Conservation (phyloP, 2,113 vertebrate species). For the Barbus barbus region DNA sequence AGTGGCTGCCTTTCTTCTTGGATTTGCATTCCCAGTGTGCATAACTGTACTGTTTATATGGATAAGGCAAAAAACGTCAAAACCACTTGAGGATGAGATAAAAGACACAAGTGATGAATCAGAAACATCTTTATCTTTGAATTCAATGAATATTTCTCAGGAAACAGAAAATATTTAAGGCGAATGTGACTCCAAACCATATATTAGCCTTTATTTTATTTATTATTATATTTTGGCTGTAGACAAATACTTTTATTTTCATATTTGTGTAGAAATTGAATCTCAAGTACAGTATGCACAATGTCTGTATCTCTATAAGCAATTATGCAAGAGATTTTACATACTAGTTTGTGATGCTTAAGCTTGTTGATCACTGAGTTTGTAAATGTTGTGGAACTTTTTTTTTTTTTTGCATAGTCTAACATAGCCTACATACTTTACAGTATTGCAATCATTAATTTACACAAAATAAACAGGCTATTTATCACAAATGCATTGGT, state of each 20-base stretch:
- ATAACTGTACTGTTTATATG: background rate
- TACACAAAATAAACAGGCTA: background rate
- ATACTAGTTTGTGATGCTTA: too few relatives aligned
- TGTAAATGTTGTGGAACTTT: too few relatives aligned
- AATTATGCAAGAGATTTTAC: too few relatives aligned
- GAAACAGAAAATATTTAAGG: background rate
- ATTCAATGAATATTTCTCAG: constrained; percentile 21
- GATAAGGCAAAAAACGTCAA: background rate
- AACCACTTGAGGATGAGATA: background rate
- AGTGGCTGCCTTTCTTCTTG: background rate
- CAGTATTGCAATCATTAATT: background rate
- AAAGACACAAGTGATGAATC: constrained; percentile 17
- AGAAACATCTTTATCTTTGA: constrained; percentile 25
- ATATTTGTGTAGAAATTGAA: background rate
- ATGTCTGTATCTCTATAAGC: too few relatives aligned
- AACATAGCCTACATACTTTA: too few relatives aligned
- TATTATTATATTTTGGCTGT: background rate
- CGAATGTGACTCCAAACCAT: background rate
- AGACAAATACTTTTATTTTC: background rate
- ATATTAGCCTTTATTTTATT: too few relatives aligned
- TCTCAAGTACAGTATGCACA: too few relatives aligned
- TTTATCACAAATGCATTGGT: background rate
- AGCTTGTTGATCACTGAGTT: too few relatives aligned
- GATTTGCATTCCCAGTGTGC: background rate
- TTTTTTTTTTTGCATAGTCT: too few relatives aligned